These are phyloP conservation scores for Rhogogaster chlorosoma DNA, from an alignment of 2,888 invertebrate species.

Conservation along the genomic window DNA sequence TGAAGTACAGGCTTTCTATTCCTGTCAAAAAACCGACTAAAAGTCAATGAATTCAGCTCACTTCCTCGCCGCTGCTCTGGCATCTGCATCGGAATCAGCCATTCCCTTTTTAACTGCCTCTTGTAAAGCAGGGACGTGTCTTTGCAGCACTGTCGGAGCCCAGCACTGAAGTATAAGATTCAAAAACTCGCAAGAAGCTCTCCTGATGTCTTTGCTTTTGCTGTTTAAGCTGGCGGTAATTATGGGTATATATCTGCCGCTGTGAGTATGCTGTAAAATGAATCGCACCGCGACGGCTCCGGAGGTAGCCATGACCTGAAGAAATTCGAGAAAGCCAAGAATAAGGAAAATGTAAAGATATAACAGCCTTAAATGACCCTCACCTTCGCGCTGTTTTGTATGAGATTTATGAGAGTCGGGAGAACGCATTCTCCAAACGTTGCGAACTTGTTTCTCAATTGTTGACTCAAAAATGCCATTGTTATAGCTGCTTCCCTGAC, in stretches of 20 bases:
- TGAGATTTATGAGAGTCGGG: constrained; percentile 91
- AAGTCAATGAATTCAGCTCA: constrained; percentile 75
- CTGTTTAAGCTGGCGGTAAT: constrained; percentile 88
- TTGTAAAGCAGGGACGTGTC: constrained; percentile 87
- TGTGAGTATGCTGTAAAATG: constrained; percentile 91
- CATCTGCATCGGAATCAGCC: constrained; percentile 95
- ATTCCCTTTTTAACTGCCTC: constrained; percentile 94
- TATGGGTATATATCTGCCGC: constrained; percentile 89
- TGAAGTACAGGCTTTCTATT: background rate
- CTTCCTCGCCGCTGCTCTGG: constrained; percentile 90
- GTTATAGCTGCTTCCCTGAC: constrained; percentile 98
- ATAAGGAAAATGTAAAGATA: background rate
- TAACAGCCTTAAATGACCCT: constrained; percentile 58
- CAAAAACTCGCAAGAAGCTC: constrained; percentile 89
- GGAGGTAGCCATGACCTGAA: constrained; percentile 92
- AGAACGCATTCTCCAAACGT: constrained; percentile 92
- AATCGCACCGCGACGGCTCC: constrained; percentile 92
- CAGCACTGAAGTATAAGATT: constrained; percentile 91
- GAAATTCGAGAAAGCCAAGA: constrained; percentile 28
- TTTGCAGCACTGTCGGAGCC: constrained; percentile 91
- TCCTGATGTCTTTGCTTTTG: constrained; percentile 95
- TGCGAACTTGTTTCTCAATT: constrained; percentile 90
- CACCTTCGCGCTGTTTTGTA: constrained; percentile 97
- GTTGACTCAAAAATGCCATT: constrained; percentile 94
- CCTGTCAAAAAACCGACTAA: constrained; percentile 12